phyloP scores from a whole-genome alignment of 1,140 invertebrate genomes.

The Formica exsecta region DNA sequence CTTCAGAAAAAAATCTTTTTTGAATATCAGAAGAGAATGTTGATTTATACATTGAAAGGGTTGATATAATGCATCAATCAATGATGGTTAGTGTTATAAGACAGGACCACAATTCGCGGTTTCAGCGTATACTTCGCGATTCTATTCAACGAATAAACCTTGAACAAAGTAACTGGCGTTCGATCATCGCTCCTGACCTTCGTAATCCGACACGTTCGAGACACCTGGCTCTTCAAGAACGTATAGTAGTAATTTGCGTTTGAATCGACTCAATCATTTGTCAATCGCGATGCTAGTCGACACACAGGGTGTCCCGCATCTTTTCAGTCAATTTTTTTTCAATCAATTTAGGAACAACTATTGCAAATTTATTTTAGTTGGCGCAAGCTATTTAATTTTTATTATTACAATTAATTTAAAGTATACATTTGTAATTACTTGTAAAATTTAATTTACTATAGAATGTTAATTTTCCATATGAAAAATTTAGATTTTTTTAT shows the following conservation, averaged over 20 bases:
- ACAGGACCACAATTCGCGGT: background rate
- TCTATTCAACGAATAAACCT: conserved; percentile 60
- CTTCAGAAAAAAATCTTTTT: background rate
- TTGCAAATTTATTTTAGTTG: conserved; percentile 1
- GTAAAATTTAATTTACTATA: background rate
- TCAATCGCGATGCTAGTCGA: conserved; percentile 31
- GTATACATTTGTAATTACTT: background rate
- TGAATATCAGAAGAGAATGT: background rate
- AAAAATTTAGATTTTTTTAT: too few relatives aligned
- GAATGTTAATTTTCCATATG: too few relatives aligned
- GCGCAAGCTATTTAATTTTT: background rate
- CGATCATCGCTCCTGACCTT: conserved; percentile 38
- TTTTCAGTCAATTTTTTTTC: background rate
- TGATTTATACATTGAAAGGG: background rate
- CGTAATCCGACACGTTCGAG: conserved; percentile 46
- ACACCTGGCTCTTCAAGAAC: conserved; percentile 6
- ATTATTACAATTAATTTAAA: conserved; percentile 4
- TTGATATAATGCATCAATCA: background rate
- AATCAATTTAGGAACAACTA: background rate
- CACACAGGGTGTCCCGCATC: background rate
- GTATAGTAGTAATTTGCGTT: conserved; percentile 51
- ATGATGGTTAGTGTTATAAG: background rate
- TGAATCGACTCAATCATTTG: conserved; percentile 42
- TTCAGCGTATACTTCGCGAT: conserved; percentile 19
- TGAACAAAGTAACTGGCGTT: conserved; percentile 31